Conservation (phyloP, 2,113 vertebrate genomes). For the Ochotona curzoniae region DNA sequence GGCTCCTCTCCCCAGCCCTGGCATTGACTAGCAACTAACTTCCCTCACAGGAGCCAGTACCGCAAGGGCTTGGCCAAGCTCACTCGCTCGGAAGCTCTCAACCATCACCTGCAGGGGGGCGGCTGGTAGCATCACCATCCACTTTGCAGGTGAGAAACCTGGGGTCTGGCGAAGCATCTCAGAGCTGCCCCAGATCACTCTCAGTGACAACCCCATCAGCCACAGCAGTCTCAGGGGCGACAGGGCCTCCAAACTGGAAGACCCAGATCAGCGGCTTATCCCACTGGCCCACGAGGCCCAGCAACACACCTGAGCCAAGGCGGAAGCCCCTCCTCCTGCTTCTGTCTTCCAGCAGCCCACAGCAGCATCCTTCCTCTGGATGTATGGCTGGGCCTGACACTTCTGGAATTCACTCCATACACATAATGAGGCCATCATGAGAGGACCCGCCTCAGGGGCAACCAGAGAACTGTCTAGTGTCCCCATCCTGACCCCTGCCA, state of each 20-base stretch:
- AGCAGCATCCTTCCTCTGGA: conserved; percentile 8
- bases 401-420: conserved; percentile 77
- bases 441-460: conserved; percentile 76
- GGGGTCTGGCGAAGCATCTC: background rate
- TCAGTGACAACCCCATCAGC: background rate
- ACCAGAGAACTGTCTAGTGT: conserved; percentile 74
- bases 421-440: conserved; percentile 77
- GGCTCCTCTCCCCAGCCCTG: background rate
- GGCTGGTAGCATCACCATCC: background rate
- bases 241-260: background rate
- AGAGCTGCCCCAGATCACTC: background rate
- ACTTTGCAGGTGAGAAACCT: conserved; percentile 11
- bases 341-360: background rate
- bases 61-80: background rate
- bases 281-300: background rate
- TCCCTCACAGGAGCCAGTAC: background rate
- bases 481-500: conserved; percentile 81
- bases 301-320: background rate
- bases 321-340: background rate
- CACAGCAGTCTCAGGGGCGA: background rate
- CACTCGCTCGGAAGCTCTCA: background rate
- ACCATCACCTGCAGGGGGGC: background rate
- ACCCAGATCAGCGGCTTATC: background rate
- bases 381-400: conserved; percentile 82
- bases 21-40: no score